A percentile compares a stretch with the other conserved stretches of the same genome.
These are phyloP conservation scores for Dendroctonus valens DNA, from an alignment of 1,140 invertebrate species.

Conservation along the genomic window DNA sequence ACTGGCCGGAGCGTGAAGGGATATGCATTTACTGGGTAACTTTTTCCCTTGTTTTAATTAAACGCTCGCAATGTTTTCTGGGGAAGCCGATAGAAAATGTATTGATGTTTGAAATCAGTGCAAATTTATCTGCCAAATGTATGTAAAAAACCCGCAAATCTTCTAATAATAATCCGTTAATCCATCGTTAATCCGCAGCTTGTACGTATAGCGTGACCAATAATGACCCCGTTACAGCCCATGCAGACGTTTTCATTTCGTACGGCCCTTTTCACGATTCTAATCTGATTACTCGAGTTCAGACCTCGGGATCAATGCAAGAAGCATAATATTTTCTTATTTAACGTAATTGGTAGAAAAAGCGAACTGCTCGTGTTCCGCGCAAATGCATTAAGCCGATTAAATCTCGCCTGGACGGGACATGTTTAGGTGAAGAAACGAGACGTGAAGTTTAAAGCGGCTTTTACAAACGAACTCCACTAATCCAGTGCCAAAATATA, in stretches of 20 bases:
- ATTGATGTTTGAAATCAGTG: too few relatives aligned
- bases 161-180: too few relatives aligned
- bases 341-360: constrained; percentile 15
- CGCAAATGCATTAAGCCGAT: constrained; percentile 7
- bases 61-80: too few relatives aligned
- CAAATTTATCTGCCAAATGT: too few relatives aligned
- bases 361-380: constrained; percentile 3
- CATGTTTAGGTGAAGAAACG: background rate
- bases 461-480: too few relatives aligned
- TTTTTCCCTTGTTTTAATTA: too few relatives aligned
- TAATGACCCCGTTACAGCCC: constrained; percentile 6
- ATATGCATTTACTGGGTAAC: too few relatives aligned
- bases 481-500: too few relatives aligned
- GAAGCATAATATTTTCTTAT: constrained; percentile 21
- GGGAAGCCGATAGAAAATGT: too few relatives aligned
- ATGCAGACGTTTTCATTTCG: constrained; percentile 21
- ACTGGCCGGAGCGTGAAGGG: background rate
- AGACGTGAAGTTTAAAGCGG: too few relatives aligned
- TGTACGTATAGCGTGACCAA: constrained; percentile 18
- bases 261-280: constrained; percentile 10
- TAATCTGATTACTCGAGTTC: constrained; percentile 15
- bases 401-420: background rate
- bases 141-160: too few relatives aligned
- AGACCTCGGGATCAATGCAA: constrained; percentile 7
- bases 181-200: constrained; percentile 2